Base-by-base conservation (phyloP, 1,140 invertebrate species). In the Halyomorpha halys region DNA sequence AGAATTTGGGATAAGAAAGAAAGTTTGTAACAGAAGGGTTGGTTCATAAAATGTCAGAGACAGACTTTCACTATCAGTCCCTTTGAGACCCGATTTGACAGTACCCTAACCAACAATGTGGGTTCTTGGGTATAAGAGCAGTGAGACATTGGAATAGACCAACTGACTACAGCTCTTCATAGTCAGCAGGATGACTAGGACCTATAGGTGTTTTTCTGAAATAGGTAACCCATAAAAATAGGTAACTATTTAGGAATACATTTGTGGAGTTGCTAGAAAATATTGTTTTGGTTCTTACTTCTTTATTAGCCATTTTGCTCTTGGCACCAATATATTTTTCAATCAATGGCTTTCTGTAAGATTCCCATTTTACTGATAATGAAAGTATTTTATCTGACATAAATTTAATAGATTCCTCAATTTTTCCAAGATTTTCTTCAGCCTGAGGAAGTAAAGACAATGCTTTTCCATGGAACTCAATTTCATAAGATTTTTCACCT, bases 361-460 rank as follows among this genome's bases (percentile, higher is more conserved):
- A 78, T 65, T 87, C 83, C 87, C 87, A 90, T 68, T 87, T 82
- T 59, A 77, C 79, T 4, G 81, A 81, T 66, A 88, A 74, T 67
- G 75, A 78, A 49, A 89, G 70, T 73, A 82, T 79, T 70, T 81
- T 79, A 30, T 78, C 76, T 69, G 79, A 82, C 16, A 75, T 73
- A 66, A 87, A 81, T 23, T 21, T 56, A 25, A 87, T 79, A 6
- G 82, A 70, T 59, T 72, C 71, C 74, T 83, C 77, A 30, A 86
- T 69, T 74, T 86, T 86, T 6, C 74, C 71, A 45, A 87, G 76
- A 72, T 86, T 87, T 47, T 79, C 78, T 53, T 84, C 82, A 11
- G 79, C 79, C 69, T 84, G 77, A 68, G 80, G 76, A 47, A 86
- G 71, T 18, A 89, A 73, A 68, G 83, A 81, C 16, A 83, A 76